Base-by-base conservation (phyloP, 2,888 invertebrate genomes). In the Miltochrista miniata region DNA sequence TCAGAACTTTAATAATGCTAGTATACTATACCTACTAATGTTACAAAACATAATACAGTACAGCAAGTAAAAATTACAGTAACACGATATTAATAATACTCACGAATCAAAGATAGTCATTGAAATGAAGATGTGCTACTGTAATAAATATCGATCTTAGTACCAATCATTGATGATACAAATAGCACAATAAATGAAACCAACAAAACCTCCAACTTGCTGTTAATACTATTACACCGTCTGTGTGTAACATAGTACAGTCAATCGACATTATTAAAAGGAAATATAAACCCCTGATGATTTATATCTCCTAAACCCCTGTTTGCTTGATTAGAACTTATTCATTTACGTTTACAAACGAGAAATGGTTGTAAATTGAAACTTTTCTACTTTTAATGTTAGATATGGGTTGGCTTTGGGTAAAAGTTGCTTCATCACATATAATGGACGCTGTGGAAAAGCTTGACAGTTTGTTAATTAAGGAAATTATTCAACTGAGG, bases 201-300 rank as follows among this genome's bases (percentile, higher is more conserved):
- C 1, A 24, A 40, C 30, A 34, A 43, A 43, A 24, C 10, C 7
- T 4, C 40, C 37, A 51, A 46, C 45, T 42, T 15, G 59, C 4
- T 51, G 12, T n/a, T 4, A 5, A 24, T n/a, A n/a, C n/a, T n/a
- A n/a, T 24, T 24, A 24, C 18, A 24, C 3, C 18, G 15, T 3
- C 52, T n/a, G 51, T 74, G 35, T 48, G 47, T 58, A 45, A 36
- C 53, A 36, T 59, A 68, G 66, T 70, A 71, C 71, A 72, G 68
- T 68, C 78, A 76, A 79, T 81, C 60, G 67, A 52, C 56, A 65
- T 76, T 74, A 83, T 82, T 81, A 81, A 81, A 80, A 77, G 35
- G 45, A 50, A 43, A 54, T 58, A 50, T 60, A 72, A 68, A 55
- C 67, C 66, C 56, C 44, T 56, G 70, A 7, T 70, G 72, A 76